phyloP scores from a whole-genome alignment of 2,888 invertebrate genomes.

The Callimorpha dominula region DNA sequence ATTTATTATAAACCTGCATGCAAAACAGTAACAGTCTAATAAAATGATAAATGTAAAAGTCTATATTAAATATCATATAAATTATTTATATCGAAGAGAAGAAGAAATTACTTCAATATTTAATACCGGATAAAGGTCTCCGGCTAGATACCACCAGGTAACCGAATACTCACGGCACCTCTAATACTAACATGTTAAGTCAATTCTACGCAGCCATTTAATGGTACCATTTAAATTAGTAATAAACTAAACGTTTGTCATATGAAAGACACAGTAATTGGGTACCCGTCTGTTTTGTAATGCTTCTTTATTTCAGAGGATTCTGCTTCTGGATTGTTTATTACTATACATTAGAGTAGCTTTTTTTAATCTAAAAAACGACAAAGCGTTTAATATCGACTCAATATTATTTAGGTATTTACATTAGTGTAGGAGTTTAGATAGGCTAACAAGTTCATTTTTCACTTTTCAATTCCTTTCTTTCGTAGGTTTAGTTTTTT shows the following conservation, averaged over 20 bases:
- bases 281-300: constrained; percentile 9
- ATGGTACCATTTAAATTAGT: constrained; percentile 27
- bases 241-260: constrained; percentile 28
- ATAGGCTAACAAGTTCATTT: too few species aligned
- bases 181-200: constrained; percentile 13
- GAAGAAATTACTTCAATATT: background rate
- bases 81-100: background rate
- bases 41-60: background rate
- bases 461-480: too few species aligned
- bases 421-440: too few species aligned
- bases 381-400: too few species aligned
- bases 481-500: too few species aligned
- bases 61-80: background rate
- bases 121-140: background rate
- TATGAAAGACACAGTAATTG: constrained; percentile 36
- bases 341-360: background rate
- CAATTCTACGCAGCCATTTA: constrained; percentile 28
- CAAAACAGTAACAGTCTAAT: background rate
- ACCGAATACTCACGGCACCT: background rate
- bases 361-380: background rate
- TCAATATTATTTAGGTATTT: too few species aligned
- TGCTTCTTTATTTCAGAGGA: constrained; percentile 16
- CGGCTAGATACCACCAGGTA: background rate
- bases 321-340: background rate
- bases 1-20: background rate